Base-by-base conservation (phyloP, 2,888 invertebrate genomes). In the Cataglyphis cursor region DNA sequence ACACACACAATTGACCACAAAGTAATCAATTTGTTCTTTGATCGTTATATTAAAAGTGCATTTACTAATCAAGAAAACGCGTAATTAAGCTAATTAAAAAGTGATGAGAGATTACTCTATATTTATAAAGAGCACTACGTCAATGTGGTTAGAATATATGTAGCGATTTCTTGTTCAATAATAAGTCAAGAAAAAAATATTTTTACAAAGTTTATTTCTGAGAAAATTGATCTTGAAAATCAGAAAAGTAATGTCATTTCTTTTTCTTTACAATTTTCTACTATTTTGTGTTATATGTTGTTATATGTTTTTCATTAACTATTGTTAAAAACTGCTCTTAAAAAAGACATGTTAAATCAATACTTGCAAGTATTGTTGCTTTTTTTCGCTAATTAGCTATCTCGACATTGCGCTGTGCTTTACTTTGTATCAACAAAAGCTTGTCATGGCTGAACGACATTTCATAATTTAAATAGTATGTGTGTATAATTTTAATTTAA, bases 31-130 rank as follows among this genome's bases (percentile, higher is more conserved):
- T 15, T 61, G 31, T 61, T 21, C 12, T 21, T 57, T 31, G 18
- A 61, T 61, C 15, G 38, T 35, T 75, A 24, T 24, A 75, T 38
- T 75, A 75, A 75, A 66, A 75, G 68, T 51, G 66, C 31, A 18
- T 66, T 24, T 64, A 64, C 21, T 51, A 66, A 24, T 51, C 28
- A 12, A 24, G 35, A 38, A 51, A 75, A 66, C 38, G 18, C 24
- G 51, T 12, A 51, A 65, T 75, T 28, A 66, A 51, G 66, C 48
- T 38, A 66, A 75, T 75, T 75, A 51, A 8, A 51, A 75, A 1
- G 4, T 51, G 5, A 74, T 48, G 4, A 9, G 3, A 38, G 66
- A 38, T 76, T 38, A 68, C 1, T 54, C 9, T 12, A 68, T 41
- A 54, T 66, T 65, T 75, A 35, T 28, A 48, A 24, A 65, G 1